Conservation (phyloP, 1,140 invertebrate species). For the Pseudachorutes palmiensis region DNA sequence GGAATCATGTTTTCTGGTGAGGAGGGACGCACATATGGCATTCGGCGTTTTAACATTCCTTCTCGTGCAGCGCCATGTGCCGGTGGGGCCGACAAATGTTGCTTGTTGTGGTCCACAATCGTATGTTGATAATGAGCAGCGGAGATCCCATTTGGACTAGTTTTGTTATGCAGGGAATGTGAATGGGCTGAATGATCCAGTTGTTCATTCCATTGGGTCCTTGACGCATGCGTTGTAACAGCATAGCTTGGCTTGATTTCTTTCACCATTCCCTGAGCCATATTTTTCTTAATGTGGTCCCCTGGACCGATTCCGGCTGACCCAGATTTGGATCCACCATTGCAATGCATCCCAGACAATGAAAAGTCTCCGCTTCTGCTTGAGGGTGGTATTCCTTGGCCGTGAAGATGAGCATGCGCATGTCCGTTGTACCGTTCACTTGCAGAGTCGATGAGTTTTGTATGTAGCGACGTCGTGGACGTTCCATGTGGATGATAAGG, state of each 20-base stretch:
- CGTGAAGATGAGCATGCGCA: neutral
- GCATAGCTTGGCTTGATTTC: constrained; percentile 2
- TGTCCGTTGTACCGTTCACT: constrained; percentile 22
- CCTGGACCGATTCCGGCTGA: neutral
- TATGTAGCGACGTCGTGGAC: constrained; percentile 32
- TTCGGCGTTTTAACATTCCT: neutral
- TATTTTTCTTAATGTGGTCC: neutral
- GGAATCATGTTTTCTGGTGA: neutral
- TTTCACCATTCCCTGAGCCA: neutral
- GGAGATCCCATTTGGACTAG: neutral
- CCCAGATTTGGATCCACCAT: neutral
- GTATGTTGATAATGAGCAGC: neutral
- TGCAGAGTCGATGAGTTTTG: constrained; percentile 29
- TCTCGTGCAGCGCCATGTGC: neutral
- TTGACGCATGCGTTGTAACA: neutral
- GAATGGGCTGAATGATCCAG: neutral
- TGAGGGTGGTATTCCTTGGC: neutral
- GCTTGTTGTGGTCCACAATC: neutral
- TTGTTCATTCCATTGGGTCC: neutral
- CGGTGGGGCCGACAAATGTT: neutral
- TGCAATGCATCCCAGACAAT: neutral
- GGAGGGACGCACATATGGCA: no score
- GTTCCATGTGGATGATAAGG: constrained; percentile 11
- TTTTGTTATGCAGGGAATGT: neutral
- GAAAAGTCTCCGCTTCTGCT: neutral